Conservation (phyloP, 2,113 vertebrate species). For the Dicrurus megarhynchus region DNA sequence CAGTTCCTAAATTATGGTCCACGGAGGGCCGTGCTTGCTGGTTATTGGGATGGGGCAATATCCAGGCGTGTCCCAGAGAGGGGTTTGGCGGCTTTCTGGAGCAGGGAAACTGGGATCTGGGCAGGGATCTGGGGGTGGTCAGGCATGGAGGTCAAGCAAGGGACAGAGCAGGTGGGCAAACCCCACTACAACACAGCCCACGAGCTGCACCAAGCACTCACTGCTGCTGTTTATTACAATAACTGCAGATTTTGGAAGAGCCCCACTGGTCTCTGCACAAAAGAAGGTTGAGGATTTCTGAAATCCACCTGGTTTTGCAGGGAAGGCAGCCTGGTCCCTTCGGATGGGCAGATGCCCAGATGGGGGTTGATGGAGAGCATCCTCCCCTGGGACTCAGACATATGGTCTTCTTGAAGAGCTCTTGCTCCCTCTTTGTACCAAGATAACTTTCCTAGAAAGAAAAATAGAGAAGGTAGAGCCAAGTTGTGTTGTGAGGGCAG, state of each 20-base stretch:
- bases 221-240: not conserved
- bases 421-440: not conserved
- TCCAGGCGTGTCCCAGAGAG: accelerated
- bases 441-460: slow-evolving; percentile 13
- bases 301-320: not conserved
- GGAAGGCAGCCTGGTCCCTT: not conserved
- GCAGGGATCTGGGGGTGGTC: not conserved
- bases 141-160: accelerated
- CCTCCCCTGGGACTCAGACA: accelerated
- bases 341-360: not conserved
- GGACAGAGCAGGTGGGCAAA: not conserved
- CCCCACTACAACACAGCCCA: not conserved
- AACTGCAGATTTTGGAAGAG: not conserved
- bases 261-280: not conserved
- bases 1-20: slow-evolving; percentile 16
- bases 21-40: accelerated
- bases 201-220: accelerated
- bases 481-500: not conserved
- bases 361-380: not conserved
- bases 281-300: not conserved
- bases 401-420: not conserved
- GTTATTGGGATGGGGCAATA: not conserved
- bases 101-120: accelerated
- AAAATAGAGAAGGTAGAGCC: not conserved
- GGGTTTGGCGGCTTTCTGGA: accelerated